Percentiles rank a stretch among this genome's conserved stretches.
Conservation (phyloP, 2,888 invertebrate genomes). For the Trissolcus brochymenae region DNA sequence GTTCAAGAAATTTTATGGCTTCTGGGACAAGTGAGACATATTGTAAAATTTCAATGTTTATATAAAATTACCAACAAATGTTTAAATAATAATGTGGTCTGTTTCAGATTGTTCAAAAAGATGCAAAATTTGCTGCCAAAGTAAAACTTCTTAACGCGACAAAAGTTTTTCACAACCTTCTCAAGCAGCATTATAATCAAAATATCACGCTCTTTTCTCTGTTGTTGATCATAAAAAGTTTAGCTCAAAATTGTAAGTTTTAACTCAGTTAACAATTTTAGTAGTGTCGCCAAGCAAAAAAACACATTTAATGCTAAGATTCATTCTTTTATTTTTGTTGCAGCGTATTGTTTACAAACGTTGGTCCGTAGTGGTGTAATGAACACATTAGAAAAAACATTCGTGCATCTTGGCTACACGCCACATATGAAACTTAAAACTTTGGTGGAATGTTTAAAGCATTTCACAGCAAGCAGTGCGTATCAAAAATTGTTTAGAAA, state of each 20-base stretch:
- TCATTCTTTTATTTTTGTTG: constrained; percentile 58
- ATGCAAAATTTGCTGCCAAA: constrained; percentile 82
- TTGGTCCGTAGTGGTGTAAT: constrained; percentile 81
- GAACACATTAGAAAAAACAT: constrained; percentile 80
- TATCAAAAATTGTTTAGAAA: constrained; percentile 41
- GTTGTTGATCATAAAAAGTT: constrained; percentile 80
- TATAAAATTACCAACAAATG: not conserved
- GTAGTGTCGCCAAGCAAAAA: too few species aligned
- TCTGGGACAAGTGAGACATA: constrained; percentile 77
- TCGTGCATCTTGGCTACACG: constrained; percentile 80
- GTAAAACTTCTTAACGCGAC: constrained; percentile 80
- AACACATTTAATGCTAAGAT: not conserved
- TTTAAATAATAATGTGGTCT: constrained; percentile 5
- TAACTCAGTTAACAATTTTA: not conserved
- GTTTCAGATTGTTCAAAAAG: constrained; percentile 72
- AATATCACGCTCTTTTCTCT: constrained; percentile 80
- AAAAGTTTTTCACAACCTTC: constrained; percentile 80
- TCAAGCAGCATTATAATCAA: constrained; percentile 80
- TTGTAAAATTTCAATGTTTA: not conserved
- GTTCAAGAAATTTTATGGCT: constrained; percentile 81
- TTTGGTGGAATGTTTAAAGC: constrained; percentile 82
- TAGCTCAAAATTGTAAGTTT: constrained; percentile 80
- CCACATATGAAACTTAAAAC: constrained; percentile 81
- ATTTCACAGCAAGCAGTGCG: constrained; percentile 83
- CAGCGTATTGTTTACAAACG: constrained; percentile 75